Evolutionary conservation across 1,140 invertebrate species (phyloP), one percentile per base, ranked within the genome.

Genomic region (Bombus terrestris): DNA sequence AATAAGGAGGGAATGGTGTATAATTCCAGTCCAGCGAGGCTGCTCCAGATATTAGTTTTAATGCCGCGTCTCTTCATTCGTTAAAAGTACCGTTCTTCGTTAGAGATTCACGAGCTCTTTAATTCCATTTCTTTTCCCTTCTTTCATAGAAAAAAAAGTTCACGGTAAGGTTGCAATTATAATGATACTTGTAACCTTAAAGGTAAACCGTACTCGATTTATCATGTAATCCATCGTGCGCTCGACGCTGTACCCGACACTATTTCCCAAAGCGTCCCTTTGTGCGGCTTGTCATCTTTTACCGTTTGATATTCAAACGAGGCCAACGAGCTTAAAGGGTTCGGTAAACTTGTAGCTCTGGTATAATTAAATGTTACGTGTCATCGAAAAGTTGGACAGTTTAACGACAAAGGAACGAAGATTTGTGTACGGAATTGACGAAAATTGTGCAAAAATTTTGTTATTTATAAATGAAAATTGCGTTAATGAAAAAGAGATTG

Each of bases 21-120:
- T 78, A 69, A 78, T 57, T 84, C 53, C 28, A 32, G 43, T 3
- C 6, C 47, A 37, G 15, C 82, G 64, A 71, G 41, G 59, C 47
- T 78, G 82, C 39, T 69, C 47, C 47, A 78, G 75, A 84, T 84
- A 84, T 84, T 84, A 83, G 77, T 84, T 84, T 84, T 78, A 78
- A 84, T 84, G 22, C 25, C n/a, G 53, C 47, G 64, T 43, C 82
- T 78, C 66, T 83, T 77, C 62, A 41, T 69, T 68, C 81, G 41
- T 74, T 76, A n/a, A 53, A 75, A 83, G 59, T 47, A 47, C 32
- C 32, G 81, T 83, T 69, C 74, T 78, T 71, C 75, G n/a, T 77
- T 76, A 41, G 47, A n/a, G 62, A 83, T 83, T 83, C 73, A 62
- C 47, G 74, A 84, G 75, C 74, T 59, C 47, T 78, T 28, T 59